phyloP scores from a whole-genome alignment of 2,797 vertebrate species.

The Sebastes matsubarae region DNA sequence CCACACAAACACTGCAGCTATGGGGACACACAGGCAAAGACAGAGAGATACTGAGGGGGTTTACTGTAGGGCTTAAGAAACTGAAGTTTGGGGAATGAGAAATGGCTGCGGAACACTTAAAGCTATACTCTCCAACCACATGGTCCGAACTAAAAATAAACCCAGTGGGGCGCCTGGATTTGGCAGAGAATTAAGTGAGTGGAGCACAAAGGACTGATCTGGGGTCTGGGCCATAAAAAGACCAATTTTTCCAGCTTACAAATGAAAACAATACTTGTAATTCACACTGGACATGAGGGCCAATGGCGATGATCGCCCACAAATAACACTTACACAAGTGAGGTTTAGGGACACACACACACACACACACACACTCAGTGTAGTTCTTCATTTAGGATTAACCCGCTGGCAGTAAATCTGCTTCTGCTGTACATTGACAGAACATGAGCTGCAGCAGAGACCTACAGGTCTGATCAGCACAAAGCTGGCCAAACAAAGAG shows the following conservation, averaged over 20 bases:
- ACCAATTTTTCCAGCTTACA: conserved; percentile 16
- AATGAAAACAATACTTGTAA: conserved; percentile 3
- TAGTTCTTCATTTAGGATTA: conserved; percentile 6
- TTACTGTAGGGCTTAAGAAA: conserved; percentile 19
- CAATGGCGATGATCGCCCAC: neutral
- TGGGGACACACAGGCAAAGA: conserved; percentile 8
- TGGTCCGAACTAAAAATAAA: conserved; percentile 58
- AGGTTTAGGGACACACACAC: neutral
- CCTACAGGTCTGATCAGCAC: neutral
- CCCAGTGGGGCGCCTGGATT: conserved; percentile 37
- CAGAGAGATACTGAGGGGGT: neutral
- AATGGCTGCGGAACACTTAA: conserved; percentile 22
- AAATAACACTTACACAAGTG: neutral
- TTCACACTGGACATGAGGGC: neutral
- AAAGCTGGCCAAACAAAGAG: conserved; percentile 6
- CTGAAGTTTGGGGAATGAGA: conserved; percentile 38
- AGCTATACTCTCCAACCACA: conserved; percentile 25
- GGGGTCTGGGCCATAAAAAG: conserved; percentile 31
- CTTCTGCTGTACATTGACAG: neutral
- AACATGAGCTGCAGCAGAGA: neutral
- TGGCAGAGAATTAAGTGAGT: conserved; percentile 43
- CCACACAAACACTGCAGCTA: neutral
- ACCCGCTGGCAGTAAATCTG: neutral
- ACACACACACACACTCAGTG: neutral
- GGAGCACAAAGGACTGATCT: conserved; percentile 26